Conservation (phyloP, 2,797 vertebrate genomes). For the Otus scops region DNA sequence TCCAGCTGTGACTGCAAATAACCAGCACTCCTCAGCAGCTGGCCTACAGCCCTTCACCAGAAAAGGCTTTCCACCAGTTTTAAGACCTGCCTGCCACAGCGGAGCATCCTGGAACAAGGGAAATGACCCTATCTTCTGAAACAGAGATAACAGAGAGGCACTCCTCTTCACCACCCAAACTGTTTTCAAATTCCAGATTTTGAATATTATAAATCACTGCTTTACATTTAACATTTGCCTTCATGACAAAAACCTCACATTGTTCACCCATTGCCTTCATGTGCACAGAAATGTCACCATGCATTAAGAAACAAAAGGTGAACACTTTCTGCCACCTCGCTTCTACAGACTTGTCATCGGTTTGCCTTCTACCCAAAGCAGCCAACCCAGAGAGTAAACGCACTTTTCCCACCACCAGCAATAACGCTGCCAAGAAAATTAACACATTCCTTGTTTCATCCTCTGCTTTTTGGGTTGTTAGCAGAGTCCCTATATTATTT, state of each 20-base stretch:
- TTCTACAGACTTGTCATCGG: rapidly evolving
- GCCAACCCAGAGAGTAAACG: not conserved
- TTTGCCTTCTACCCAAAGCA: not conserved
- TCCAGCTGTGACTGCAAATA: not conserved
- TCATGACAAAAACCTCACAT: not conserved
- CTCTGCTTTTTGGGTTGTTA: not conserved
- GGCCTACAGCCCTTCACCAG: not conserved
- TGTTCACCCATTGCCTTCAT: not conserved
- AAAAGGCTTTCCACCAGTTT: not conserved
- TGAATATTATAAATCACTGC: not conserved
- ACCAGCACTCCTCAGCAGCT: not conserved
- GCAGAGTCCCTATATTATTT: not conserved
- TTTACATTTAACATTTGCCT: not conserved
- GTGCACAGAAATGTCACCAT: not conserved
- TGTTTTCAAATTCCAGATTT: not conserved
- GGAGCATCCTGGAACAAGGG: not conserved
- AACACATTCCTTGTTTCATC: not conserved
- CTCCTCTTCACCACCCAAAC: not conserved
- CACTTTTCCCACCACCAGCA: not conserved
- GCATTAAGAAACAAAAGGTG: not conserved
- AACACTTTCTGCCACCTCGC: not conserved
- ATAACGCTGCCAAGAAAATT: not conserved
- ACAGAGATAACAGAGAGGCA: rapidly evolving
- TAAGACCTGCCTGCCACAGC: not conserved
- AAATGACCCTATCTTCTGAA: not conserved